Percentiles rank a stretch among this genome's conserved stretches.
Conservation (phyloP, 1,140 invertebrate species). For the Schlechtendalia chinensis region DNA sequence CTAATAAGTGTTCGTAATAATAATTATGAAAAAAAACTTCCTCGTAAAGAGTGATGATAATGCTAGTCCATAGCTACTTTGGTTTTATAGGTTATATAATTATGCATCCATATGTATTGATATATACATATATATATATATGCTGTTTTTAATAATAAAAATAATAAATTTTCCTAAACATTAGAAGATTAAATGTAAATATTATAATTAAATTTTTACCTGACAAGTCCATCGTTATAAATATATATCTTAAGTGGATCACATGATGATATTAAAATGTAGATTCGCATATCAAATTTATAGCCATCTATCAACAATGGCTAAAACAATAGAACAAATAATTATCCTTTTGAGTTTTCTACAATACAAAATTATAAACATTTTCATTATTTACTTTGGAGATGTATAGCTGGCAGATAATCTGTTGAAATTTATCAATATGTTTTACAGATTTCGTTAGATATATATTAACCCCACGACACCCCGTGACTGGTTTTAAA, state of each 20-base stretch:
- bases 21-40: no score
- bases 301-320: constrained; percentile 84
- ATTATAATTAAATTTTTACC: constrained; percentile 59
- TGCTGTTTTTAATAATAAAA: no score
- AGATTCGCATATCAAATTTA: constrained; percentile 84
- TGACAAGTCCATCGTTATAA: constrained; percentile 76
- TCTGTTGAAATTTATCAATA: not conserved
- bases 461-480: not conserved
- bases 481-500: constrained; percentile 6
- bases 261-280: constrained; percentile 83
- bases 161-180: no score
- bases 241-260: constrained; percentile 76
- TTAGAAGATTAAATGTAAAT: no score
- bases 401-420: constrained; percentile 25
- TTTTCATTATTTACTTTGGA: constrained; percentile 1
- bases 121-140: no score
- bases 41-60: no score
- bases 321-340: constrained; percentile 55
- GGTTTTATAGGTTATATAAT: no score
- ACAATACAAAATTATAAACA: not conserved
- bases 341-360: not conserved
- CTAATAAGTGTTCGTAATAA: no score
- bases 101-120: no score
- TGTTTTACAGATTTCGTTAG: constrained; percentile 12
- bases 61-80: no score